Evolutionary conservation across 2,888 invertebrate genomes (phyloP), one percentile per base, ranked within the genome.

Genomic region (Blera fallax): DNA sequence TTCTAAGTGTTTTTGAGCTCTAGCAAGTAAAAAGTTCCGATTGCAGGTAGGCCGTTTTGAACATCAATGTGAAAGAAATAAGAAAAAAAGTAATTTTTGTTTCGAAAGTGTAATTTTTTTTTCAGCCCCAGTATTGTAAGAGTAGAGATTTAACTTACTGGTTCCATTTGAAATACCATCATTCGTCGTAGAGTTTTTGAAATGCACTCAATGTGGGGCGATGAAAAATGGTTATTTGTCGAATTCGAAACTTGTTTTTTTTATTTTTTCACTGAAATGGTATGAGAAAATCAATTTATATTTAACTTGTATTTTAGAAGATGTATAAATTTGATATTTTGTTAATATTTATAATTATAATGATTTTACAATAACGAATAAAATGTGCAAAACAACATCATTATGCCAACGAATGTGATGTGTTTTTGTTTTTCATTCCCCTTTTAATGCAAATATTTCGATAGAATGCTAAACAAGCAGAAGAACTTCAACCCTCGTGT

Each of bases 311-410:
- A 72, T 48, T 79, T 54, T 34, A 62, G 50, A 77, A 60, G 34
- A 78, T 77, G 56, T 83, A 73, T 62, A 73, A 78, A 78, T 78
- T 62, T 48, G 40, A 60, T 79, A 69, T 74, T 84, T 79, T 84
- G 73, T 79, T 73, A 79, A 74, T 74, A 70, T 58, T 60, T 58
- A 58, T 72, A 56, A 74, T 74, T 84, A 80, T 84, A 84, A 84
- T 74, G 74, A 84, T 80, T 84, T 80, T 84, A 84, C 80, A 58
- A 24, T 43, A 56, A 27, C 21, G 62, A 84, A 84, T 84, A 84
- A 84, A 84, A 43, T 74, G 74, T 58, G 74, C 74, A 65, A 58
- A 69, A 69, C 16, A 65, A 70, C 74, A 84, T 65, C 74, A 27
- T 32, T 21, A 48, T 65, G 64, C 84, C 69, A 73, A 65, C 11